phyloP scores from a whole-genome alignment of 2,888 invertebrate genomes.

The Dione juno region DNA sequence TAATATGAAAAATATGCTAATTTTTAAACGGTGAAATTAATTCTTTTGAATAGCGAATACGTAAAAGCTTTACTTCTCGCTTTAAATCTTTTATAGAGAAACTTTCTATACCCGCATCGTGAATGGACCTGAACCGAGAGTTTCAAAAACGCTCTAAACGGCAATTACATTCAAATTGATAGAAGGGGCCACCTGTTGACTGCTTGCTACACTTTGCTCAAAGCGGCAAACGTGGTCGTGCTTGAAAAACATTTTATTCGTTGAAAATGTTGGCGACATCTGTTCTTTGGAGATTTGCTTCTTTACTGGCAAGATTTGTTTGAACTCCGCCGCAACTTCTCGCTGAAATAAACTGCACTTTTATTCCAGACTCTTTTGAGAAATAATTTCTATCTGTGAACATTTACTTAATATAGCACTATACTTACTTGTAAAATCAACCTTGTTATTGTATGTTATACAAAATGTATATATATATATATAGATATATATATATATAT shows the following conservation, averaged over 20 bases:
- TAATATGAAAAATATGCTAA: not conserved
- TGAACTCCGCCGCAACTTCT: conserved; percentile 45
- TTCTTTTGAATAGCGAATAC: conserved; percentile 28
- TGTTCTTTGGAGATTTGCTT: conserved; percentile 68
- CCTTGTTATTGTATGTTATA: no score
- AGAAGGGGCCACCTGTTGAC: conserved; percentile 79
- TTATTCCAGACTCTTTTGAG: conserved; percentile 35
- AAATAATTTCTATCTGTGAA: conserved; percentile 19
- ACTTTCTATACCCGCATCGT: conserved; percentile 44
- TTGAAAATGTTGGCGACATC: conserved; percentile 69
- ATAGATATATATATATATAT: no score
- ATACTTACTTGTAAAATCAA: conserved; percentile 4
- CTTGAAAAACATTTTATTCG: conserved; percentile 76
- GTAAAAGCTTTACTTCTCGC: conserved; percentile 15
- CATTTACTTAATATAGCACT: not conserved
- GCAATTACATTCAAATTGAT: conserved; percentile 76
- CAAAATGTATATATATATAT: no score
- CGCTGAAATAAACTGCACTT: conserved; percentile 22
- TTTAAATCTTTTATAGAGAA: conserved; percentile 36
- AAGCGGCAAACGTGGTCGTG: conserved; percentile 62
- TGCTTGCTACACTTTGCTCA: conserved; percentile 50
- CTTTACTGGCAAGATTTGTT: conserved; percentile 64
- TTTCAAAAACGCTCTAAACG: conserved; percentile 56
- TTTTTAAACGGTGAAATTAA: not conserved
- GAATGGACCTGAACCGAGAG: conserved; percentile 44